Evolutionary conservation across 2,797 vertebrate species (phyloP), one percentile per base, ranked within the genome.

Genomic region (Gobio occitaniae): DNA sequence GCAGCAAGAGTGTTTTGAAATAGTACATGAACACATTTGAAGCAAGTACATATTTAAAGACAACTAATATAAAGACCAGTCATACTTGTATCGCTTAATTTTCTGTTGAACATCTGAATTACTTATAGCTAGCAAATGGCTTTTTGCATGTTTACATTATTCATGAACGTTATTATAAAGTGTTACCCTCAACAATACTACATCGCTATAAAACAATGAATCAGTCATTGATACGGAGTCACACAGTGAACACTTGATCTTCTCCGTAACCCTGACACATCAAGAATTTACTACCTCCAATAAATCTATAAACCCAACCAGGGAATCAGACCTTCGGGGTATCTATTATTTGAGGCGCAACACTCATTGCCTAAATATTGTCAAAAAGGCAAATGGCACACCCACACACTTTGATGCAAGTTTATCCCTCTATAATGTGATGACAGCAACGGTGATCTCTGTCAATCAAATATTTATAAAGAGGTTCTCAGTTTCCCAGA

Each of bases 391-490:
- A 44, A 13, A n/a, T 2, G 7, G 29, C 29, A 36, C 21, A 12
- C 29, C 25, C 25, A 15, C 19, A 6, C 32, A 41, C 65, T 47
- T 50, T 29, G 21, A 36, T 68, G 82, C 48, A 38, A 47, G 82
- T 77, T 70, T 74, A 38, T 54, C 2, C 63, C 61, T 54, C 50
- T 84, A 78, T 80, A 86, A 84, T 17, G 36, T 79, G 48, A 56
- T 38, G 77, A 84, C 54, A 68, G 75, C 77, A 84, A 87, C 13
- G 54, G 77, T 48, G 85, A 90, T 88, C 87, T 21, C 66, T 82
- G 82, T 85, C 71, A 75, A 94, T 95, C 86, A 95, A 95, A 94
- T 94, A 95, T 94, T 94, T 87, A 95, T 93, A 74, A 32, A 71
- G 68, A 75, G 79, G 90, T 86, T 94, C 91, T 94, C 92, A 88